phyloP scores from a whole-genome alignment of 2,888 invertebrate species.

The Melanargia galathea region DNA sequence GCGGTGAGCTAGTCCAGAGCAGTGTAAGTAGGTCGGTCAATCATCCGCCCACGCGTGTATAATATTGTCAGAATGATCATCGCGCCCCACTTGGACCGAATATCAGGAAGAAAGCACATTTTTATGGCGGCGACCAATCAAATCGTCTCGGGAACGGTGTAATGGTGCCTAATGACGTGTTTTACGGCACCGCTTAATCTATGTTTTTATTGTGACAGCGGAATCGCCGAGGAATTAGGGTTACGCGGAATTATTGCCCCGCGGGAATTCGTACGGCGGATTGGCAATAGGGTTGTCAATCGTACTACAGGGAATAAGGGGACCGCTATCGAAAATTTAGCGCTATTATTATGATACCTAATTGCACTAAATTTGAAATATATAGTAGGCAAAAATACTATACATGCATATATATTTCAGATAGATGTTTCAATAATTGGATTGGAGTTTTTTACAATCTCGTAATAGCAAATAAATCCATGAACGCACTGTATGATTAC shows the following conservation, averaged over 20 bases:
- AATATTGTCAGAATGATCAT: slow-evolving; percentile 53
- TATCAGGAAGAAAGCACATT: slow-evolving; percentile 39
- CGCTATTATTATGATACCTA: too few relatives aligned
- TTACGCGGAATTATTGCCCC: slow-evolving; percentile 13
- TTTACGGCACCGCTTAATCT: slow-evolving; percentile 25
- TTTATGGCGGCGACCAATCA: slow-evolving; percentile 25
- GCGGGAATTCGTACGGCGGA: slow-evolving; percentile 11
- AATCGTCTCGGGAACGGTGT: slow-evolving; percentile 15
- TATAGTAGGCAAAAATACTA: too few relatives aligned
- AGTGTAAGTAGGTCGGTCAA: slow-evolving; percentile 55
- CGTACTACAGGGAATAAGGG: too few relatives aligned
- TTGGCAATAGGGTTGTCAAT: background rate
- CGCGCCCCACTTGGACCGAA: slow-evolving; percentile 51
- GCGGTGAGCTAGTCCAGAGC: slow-evolving; percentile 55
- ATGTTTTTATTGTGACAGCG: slow-evolving; percentile 27
- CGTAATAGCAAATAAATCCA: too few relatives aligned
- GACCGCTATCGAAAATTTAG: too few relatives aligned
- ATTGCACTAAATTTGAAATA: too few relatives aligned
- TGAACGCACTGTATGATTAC: too few relatives aligned
- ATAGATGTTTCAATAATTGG: too few relatives aligned
- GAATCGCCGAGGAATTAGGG: slow-evolving; percentile 9
- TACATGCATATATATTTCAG: too few relatives aligned
- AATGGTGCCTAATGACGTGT: slow-evolving; percentile 24
- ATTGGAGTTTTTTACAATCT: too few relatives aligned
- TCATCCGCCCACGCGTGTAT: slow-evolving; percentile 53